Conservation (phyloP, 2,888 invertebrate species). For the Hypercompe scribonia region DNA sequence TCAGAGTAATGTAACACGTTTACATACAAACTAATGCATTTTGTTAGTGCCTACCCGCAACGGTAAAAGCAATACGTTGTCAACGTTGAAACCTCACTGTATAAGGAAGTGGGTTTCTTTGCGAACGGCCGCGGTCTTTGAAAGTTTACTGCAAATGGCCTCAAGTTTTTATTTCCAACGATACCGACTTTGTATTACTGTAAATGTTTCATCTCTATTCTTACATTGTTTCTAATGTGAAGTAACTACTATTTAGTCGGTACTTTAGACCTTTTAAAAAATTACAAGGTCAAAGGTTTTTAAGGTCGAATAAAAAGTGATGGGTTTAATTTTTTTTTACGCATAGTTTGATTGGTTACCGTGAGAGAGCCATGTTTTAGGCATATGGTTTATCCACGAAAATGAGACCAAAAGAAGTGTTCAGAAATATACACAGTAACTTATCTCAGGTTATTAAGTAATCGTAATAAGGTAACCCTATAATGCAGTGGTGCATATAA, state of each 20-base stretch:
- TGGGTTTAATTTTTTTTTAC: no score
- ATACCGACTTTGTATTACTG: not conserved
- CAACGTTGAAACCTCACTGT: slow-evolving; percentile 49
- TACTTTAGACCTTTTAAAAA: not conserved
- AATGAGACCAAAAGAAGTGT: no score
- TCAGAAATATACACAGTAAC: not conserved
- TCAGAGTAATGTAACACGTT: slow-evolving; percentile 9
- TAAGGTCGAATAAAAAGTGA: no score
- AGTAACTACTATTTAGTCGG: no score
- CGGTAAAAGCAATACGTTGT: slow-evolving; percentile 58
- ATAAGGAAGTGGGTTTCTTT: slow-evolving; percentile 46
- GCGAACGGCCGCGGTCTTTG: slow-evolving; percentile 40
- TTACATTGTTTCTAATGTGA: no score
- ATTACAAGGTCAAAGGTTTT: no score
- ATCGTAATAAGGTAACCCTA: not conserved
- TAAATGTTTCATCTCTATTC: not conserved
- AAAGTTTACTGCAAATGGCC: slow-evolving; percentile 44
- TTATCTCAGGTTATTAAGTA: not conserved
- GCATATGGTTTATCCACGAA: no score
- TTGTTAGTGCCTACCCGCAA: slow-evolving; percentile 49
- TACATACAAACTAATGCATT: slow-evolving; percentile 49
- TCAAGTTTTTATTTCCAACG: slow-evolving; percentile 14
- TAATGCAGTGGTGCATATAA: slow-evolving; percentile 5
- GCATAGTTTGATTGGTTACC: no score
- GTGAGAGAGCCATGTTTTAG: no score